Conservation (phyloP, 2,797 vertebrate genomes). For the Hapalemur alaotrensis region DNA sequence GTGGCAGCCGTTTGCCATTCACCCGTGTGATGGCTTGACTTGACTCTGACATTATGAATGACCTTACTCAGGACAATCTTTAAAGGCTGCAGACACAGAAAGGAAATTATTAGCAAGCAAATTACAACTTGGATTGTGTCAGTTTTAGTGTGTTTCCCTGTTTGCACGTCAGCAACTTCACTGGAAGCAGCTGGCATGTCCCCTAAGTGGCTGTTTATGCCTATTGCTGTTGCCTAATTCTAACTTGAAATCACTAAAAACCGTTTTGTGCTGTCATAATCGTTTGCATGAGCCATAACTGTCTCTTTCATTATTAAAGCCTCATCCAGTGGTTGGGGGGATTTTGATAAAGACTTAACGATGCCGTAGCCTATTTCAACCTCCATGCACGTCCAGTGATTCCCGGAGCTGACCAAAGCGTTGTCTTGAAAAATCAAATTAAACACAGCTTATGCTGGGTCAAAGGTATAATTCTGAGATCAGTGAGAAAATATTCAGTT, state of each 20-base stretch:
- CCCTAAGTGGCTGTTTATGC: slow-evolving; percentile 59
- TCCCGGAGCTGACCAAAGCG: neutral
- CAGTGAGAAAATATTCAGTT: slow-evolving; percentile 33
- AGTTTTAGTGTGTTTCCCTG: slow-evolving; percentile 46
- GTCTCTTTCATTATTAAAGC: slow-evolving; percentile 68
- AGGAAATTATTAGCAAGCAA: slow-evolving; percentile 60
- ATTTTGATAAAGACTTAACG: slow-evolving; percentile 67
- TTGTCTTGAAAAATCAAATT: slow-evolving; percentile 38
- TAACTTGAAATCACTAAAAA: slow-evolving; percentile 65
- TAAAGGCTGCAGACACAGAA: slow-evolving; percentile 33
- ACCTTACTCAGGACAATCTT: slow-evolving; percentile 9
- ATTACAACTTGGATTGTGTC: slow-evolving; percentile 44
- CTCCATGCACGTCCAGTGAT: neutral
- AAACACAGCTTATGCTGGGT: neutral
- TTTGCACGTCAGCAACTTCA: slow-evolving; percentile 56
- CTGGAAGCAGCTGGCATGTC: slow-evolving; percentile 62
- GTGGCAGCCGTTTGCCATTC: neutral
- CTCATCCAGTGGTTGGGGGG: neutral
- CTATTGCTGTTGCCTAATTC: slow-evolving; percentile 58
- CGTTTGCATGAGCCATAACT: slow-evolving; percentile 48
- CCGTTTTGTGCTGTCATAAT: slow-evolving; percentile 61
- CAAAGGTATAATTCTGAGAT: slow-evolving; percentile 48
- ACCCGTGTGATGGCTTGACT: neutral
- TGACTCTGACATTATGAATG: slow-evolving; percentile 5
- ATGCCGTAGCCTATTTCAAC: neutral